Conservation (phyloP, 2,888 invertebrate species). For the Melanargia galathea region DNA sequence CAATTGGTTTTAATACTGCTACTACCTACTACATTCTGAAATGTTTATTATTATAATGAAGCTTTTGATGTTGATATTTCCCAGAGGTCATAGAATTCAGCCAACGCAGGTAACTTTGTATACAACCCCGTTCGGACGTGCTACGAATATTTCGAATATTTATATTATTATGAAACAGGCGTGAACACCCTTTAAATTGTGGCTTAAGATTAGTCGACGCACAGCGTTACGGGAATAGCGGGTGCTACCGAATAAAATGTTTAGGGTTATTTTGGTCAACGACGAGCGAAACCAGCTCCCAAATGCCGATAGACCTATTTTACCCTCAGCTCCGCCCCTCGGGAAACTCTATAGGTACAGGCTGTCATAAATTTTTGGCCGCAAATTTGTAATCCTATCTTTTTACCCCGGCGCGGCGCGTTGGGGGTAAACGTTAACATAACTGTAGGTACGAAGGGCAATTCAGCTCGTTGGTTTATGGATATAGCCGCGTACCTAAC, state of each 20-base stretch:
- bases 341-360: conserved; percentile 68
- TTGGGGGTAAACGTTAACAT: conserved; percentile 77
- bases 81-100: conserved; percentile 9
- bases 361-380: conserved; percentile 78
- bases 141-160: conserved; percentile 27
- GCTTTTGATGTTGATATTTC: conserved; percentile 1
- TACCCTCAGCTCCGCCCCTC: conserved; percentile 63
- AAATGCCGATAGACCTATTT: conserved; percentile 79
- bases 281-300: conserved; percentile 71
- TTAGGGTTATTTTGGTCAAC: conserved; percentile 79
- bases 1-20: background rate
- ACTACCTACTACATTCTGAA: background rate
- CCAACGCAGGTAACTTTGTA: conserved; percentile 21
- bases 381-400: conserved; percentile 82
- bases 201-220: conserved; percentile 76
- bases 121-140: background rate
- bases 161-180: conserved; percentile 68
- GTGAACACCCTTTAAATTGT: conserved; percentile 73
- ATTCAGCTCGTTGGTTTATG: conserved; percentile 59
- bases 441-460: conserved; percentile 74
- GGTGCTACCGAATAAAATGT: conserved; percentile 80
- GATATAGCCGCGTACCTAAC: conserved; percentile 20
- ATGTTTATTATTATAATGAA: conserved; percentile 8
- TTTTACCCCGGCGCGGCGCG: conserved; percentile 70
- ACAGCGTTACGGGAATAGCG: conserved; percentile 72